Conservation (phyloP, 2,113 vertebrate species). For the Numida meleagris region DNA sequence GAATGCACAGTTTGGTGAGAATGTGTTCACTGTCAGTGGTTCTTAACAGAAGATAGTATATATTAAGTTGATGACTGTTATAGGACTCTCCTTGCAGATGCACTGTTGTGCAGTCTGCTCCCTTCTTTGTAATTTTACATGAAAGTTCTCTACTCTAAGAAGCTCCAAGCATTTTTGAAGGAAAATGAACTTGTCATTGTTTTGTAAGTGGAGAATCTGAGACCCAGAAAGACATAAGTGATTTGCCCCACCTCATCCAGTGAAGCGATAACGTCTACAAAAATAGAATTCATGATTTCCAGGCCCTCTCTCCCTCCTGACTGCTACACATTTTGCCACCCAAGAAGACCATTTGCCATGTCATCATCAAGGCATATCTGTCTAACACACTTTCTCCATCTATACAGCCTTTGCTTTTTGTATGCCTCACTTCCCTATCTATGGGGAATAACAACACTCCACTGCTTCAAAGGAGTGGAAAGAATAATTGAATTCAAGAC, state of each 20-base stretch:
- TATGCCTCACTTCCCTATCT: constrained; percentile 61
- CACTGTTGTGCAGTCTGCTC: not conserved
- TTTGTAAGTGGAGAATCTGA: not conserved
- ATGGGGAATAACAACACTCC: constrained; percentile 32
- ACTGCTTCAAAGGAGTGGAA: constrained; percentile 20
- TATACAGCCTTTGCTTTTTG: constrained; percentile 24
- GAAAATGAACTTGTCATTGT: not conserved
- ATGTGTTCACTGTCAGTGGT: not conserved
- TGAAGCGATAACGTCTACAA: constrained; percentile 46
- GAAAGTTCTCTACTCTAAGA: not conserved
- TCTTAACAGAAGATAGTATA: not conserved
- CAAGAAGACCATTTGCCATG: constrained; percentile 22
- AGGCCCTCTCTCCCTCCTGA: not conserved
- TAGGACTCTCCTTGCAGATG: not conserved
- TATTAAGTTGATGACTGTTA: not conserved
- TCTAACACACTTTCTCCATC: not conserved
- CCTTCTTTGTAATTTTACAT: not conserved
- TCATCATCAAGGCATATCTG: constrained; percentile 43
- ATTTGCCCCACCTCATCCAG: not conserved
- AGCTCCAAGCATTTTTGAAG: not conserved
- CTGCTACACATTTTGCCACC: constrained; percentile 15
- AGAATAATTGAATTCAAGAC: not conserved
- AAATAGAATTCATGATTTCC: constrained; percentile 56
- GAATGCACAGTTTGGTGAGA: not conserved
- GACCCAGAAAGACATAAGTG: not conserved